Base-by-base conservation (phyloP, 2,888 invertebrate genomes). In the Drosophila robusta region DNA sequence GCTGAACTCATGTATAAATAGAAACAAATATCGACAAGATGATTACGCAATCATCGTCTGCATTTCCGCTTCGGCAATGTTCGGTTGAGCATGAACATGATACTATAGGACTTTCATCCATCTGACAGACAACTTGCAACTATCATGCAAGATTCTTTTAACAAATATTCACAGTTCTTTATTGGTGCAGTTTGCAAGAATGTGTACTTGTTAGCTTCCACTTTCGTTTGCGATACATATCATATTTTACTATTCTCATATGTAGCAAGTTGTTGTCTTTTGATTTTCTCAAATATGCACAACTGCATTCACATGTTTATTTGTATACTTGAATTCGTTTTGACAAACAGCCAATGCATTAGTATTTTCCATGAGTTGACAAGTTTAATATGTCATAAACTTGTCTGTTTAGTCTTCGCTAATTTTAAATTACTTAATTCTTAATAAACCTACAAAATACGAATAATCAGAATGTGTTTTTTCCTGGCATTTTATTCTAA, bases 191-290 rank as follows among this genome's bases (percentile, higher is more conserved):
- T 14, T 38, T 36, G 11, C 14, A 11, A n/a, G 8, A 0, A n/a
- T 52, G 29, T 18, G 39, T 41, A n/a, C 5, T 2, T 24, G 7
- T 29, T 2, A 22, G 50, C 8, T 52, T 8, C 5, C 22, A 16
- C 16, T 32, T 16, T 5, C 32, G 14, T 16, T 47, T 16, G 32
- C 24, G n/a, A 24, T 34, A 8, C 14, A 24, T 52, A 39, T 6
- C 12, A 24, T 42, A 42, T 58, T 58, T 54, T 44, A 26, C 24
- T 54, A 54, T 32, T 34, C 16, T 24, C 34, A n/a, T 34, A 41
- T 42, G 58, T 16, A 18, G 24, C 58, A 42, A 34, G 58, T 34
- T 16, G 24, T 32, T 32, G 9, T 32, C 3, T 2, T 32, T 32
- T 32, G 11, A 11, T 32, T n/a, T 41, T 24, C n/a, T n/a, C 16